Conservation (phyloP, 2,113 vertebrate species). For the Euleptes europaea region DNA sequence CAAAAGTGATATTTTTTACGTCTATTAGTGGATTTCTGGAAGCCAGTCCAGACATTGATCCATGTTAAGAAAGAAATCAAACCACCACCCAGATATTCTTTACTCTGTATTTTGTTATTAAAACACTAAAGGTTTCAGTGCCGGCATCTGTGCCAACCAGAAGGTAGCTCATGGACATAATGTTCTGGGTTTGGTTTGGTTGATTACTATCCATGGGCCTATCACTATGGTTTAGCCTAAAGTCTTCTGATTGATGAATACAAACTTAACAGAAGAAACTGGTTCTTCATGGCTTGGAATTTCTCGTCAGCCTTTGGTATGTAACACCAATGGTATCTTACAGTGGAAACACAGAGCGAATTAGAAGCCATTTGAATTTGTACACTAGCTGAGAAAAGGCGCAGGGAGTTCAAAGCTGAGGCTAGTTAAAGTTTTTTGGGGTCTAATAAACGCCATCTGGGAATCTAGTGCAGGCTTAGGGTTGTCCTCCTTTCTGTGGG, state of each 20-base stretch:
- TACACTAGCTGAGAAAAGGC: background rate
- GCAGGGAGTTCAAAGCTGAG: background rate
- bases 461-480: background rate
- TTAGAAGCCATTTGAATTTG: background rate
- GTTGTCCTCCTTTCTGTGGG: background rate
- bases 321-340: background rate
- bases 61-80: no score
- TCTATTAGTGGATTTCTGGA: constrained; percentile 4
- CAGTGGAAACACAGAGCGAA: background rate
- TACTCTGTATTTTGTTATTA: no score
- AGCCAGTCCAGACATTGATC: background rate
- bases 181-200: background rate
- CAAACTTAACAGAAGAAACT: background rate
- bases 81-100: no score
- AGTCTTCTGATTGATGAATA: background rate
- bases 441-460: background rate
- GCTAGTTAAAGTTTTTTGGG: background rate
- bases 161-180: background rate
- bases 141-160: no score
- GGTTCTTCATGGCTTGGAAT: background rate
- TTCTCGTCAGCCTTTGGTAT: background rate
- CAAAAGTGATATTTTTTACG: background rate
- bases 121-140: no score
- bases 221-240: background rate
- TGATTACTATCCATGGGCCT: background rate